Conservation (phyloP, 2,113 vertebrate genomes). For the Thryonomys swinderianus region DNA sequence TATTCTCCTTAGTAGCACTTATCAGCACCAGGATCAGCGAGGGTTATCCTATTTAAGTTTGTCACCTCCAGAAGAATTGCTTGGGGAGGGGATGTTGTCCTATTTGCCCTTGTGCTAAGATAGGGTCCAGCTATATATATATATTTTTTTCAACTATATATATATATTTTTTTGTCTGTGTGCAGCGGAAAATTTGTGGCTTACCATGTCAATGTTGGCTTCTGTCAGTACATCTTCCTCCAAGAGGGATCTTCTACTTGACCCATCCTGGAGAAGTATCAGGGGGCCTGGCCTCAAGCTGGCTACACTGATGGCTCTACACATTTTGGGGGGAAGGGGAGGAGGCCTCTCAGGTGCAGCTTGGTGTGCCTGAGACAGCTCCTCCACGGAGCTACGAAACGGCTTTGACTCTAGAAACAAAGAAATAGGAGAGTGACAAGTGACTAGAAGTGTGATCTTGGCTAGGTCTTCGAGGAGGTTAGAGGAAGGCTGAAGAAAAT, state of each 20-base stretch:
- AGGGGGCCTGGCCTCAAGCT: slow-evolving; percentile 83
- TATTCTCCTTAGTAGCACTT: not conserved
- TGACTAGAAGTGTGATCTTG: not conserved
- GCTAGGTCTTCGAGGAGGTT: not conserved
- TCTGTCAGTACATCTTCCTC: slow-evolving; percentile 84
- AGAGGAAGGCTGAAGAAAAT: slow-evolving; percentile 17
- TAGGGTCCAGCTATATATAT: not conserved
- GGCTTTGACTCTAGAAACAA: slow-evolving; percentile 55
- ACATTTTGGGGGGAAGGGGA: slow-evolving; percentile 71
- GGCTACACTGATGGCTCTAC: slow-evolving; percentile 87
- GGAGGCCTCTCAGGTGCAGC: slow-evolving; percentile 75
- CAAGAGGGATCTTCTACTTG: slow-evolving; percentile 81
- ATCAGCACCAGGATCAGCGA: not conserved
- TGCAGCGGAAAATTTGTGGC: slow-evolving; percentile 21
- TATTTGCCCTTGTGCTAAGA: not conserved
- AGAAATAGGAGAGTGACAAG: not conserved
- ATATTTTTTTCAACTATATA: too few relatives aligned
- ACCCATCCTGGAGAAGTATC: slow-evolving; percentile 49
- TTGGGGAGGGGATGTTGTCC: not conserved
- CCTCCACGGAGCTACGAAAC: slow-evolving; percentile 88
- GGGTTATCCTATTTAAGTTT: not conserved
- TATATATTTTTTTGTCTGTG: not conserved
- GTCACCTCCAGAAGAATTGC: not conserved
- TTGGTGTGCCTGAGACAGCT: slow-evolving; percentile 82
- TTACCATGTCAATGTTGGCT: not conserved